A percentile compares a stretch with the other conserved stretches of the same genome.
Evolutionary conservation across 2,113 vertebrate genomes (phyloP).

Genomic region (Rhineura floridana): DNA sequence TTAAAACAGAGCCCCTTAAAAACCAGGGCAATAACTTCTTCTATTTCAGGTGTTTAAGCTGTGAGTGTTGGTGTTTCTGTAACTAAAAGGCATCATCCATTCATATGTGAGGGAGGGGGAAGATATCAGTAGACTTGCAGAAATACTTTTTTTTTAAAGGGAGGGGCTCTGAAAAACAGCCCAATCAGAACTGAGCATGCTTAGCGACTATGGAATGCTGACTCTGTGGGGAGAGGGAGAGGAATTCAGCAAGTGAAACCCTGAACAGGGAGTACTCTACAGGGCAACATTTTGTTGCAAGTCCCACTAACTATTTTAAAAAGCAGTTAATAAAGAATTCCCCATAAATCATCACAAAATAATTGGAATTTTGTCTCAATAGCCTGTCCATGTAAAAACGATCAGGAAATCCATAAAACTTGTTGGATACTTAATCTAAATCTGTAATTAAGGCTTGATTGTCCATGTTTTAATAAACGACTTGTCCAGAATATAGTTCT

Average conservation of each 20-base stretch:
- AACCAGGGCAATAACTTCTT: neutral
- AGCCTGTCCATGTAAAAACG: neutral
- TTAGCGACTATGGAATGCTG: neutral
- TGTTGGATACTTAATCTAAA: neutral
- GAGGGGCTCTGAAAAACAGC: neutral
- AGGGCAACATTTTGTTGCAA: neutral
- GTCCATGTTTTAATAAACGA: neutral
- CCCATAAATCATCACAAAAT: neutral
- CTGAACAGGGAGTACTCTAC: neutral
- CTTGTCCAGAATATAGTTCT: neutral
- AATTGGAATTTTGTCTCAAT: neutral
- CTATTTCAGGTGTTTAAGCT: neutral
- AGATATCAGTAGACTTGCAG: neutral
- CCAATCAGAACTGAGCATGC: neutral
- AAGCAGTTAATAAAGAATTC: neutral
- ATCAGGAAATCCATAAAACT: neutral
- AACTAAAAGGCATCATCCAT: neutral
- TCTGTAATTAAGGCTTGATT: neutral
- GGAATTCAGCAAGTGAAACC: neutral
- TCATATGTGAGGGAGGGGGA: neutral
- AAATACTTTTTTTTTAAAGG: no score
- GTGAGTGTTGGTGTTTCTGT: neutral
- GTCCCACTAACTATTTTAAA: neutral
- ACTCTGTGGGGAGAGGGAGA: no score
- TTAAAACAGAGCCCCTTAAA: neutral